Percentiles rank a stretch among this genome's conserved stretches.
phyloP scores from a whole-genome alignment of 1,140 invertebrate genomes.

The Philaenus spumarius region DNA sequence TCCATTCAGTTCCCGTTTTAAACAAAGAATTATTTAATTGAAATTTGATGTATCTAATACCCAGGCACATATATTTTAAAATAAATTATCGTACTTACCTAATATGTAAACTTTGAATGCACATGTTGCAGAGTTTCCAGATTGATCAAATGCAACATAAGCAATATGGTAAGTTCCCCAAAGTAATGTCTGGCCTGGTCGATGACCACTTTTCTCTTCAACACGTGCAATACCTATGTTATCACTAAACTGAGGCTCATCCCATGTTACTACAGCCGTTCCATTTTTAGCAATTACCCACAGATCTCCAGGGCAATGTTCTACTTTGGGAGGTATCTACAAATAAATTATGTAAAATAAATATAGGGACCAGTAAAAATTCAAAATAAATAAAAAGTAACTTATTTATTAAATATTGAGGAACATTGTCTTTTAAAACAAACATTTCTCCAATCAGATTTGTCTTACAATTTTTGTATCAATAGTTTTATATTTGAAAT shows the following conservation, averaged over 20 bases:
- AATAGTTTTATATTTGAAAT: too few species aligned
- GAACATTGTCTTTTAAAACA: too few species aligned
- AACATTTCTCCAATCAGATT: too few species aligned
- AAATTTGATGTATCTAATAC: too few species aligned
- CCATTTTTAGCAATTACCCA: constrained; percentile 92
- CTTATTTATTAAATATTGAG: too few species aligned
- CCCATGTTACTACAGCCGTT: constrained; percentile 88
- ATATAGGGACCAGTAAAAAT: too few species aligned
- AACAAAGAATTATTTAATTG: too few species aligned
- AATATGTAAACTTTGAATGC: constrained; percentile 90
- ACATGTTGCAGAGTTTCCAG: constrained; percentile 85
- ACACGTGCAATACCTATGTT: constrained; percentile 75
- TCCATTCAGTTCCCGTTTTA: too few species aligned
- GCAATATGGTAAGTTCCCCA: constrained; percentile 92
- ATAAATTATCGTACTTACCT: too few species aligned
- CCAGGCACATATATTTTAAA: too few species aligned
- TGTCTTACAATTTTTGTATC: too few species aligned
- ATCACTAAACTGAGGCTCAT: constrained; percentile 85
- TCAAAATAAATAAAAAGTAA: too few species aligned
- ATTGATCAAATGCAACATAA: constrained; percentile 87
- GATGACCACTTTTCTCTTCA: constrained; percentile 78
- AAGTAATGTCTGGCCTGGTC: constrained; percentile 82
- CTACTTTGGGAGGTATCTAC: constrained; percentile 69
- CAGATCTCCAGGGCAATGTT: constrained; percentile 86
- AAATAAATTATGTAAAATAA: not conserved